These are phyloP conservation scores for Salvelinus alpinus DNA, from an alignment of 2,113 vertebrate species.

Conservation along the genomic window DNA sequence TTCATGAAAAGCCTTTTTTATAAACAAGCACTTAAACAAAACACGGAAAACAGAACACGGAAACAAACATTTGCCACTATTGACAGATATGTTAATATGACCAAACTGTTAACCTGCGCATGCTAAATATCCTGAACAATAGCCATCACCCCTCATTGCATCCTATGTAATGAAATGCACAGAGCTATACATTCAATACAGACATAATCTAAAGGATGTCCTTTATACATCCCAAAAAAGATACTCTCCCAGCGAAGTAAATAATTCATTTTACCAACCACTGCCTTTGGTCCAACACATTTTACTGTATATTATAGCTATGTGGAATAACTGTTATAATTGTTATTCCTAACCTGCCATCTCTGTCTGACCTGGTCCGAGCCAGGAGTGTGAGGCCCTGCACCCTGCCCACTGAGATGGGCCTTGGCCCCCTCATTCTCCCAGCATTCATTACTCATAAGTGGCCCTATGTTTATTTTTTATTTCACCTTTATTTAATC, in stretches of 20 bases:
- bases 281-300: too few relatives aligned
- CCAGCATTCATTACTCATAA: slow-evolving; percentile 53
- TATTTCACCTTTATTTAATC: too few relatives aligned
- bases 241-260: too few relatives aligned
- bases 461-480: slow-evolving; percentile 26
- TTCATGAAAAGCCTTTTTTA: slow-evolving; percentile 18
- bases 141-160: not conserved
- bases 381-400: slow-evolving; percentile 22
- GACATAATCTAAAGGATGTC: not conserved
- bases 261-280: too few relatives aligned
- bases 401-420: slow-evolving; percentile 21
- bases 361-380: not conserved
- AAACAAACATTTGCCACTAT: slow-evolving; percentile 9
- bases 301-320: too few relatives aligned
- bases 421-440: slow-evolving; percentile 49
- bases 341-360: too few relatives aligned
- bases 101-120: not conserved
- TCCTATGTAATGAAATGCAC: not conserved
- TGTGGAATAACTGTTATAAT: too few relatives aligned
- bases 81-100: not conserved
- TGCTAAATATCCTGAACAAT: too few relatives aligned
- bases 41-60: slow-evolving; percentile 5
- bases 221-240: too few relatives aligned
- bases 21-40: slow-evolving; percentile 11
- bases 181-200: not conserved